Conservation (phyloP, 2,888 invertebrate genomes). For the Pristionchus mayeri region DNA sequence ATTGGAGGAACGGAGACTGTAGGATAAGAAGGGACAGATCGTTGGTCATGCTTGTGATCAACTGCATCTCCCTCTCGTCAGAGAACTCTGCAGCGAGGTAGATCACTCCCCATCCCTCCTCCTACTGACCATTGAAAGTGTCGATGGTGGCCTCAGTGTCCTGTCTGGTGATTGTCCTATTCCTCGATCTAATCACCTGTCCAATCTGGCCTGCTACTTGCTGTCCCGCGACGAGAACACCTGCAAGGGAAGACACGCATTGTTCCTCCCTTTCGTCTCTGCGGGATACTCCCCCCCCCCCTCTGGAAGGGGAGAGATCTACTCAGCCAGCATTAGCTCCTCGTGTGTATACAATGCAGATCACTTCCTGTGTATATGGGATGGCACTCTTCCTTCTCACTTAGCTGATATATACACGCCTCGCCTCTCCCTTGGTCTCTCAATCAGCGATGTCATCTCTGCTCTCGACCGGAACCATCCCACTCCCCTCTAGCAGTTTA, state of each 20-base stretch:
- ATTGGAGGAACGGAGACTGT: slow-evolving; percentile 63
- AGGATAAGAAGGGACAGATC: slow-evolving; percentile 60
- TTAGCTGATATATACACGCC: slow-evolving; percentile 16
- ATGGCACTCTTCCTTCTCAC: slow-evolving; percentile 26
- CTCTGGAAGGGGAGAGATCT: background rate
- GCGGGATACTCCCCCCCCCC: background rate
- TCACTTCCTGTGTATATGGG: slow-evolving; percentile 40
- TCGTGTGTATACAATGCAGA: slow-evolving; percentile 16
- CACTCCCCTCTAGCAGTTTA: slow-evolving; percentile 2
- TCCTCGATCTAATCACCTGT: slow-evolving; percentile 39
- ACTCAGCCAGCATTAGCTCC: slow-evolving; percentile 33
- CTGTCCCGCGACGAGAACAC: slow-evolving; percentile 36
- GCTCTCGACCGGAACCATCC: slow-evolving; percentile 36
- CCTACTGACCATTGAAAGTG: background rate
- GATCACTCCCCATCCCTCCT: background rate
- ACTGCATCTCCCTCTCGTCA: slow-evolving; percentile 53
- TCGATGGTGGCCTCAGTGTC: slow-evolving; percentile 41
- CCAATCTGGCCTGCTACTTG: slow-evolving; percentile 46
- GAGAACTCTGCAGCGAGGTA: background rate
- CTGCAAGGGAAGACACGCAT: background rate
- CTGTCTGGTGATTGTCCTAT: slow-evolving; percentile 21
- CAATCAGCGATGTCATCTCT: slow-evolving; percentile 38
- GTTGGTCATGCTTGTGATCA: slow-evolving; percentile 62
- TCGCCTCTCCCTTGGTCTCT: background rate
- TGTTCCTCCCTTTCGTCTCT: background rate